Evolutionary conservation across 1,140 invertebrate genomes (phyloP), one percentile per base, ranked within the genome.

Genomic region (Drosophila arawakana): DNA sequence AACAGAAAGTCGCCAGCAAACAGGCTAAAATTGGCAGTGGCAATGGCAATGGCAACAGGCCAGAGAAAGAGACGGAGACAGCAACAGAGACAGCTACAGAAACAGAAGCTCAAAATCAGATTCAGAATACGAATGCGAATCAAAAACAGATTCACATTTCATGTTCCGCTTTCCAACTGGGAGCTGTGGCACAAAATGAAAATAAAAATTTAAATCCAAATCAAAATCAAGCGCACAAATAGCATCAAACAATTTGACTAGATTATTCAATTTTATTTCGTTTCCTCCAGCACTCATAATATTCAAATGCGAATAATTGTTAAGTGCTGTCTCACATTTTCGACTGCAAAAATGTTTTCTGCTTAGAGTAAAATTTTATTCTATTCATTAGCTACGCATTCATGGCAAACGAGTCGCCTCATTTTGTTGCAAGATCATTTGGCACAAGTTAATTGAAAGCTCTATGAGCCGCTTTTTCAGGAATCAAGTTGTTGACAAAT

Each of bases 241-340:
- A 78, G 54, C 79, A 81, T 78, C 74, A 77, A 81, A 77, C 69
- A 81, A 81, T 81, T 81, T 81, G 50, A 47, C 66, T 74, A 73
- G 63, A 55, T 55, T 55, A 52, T 63, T 50, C 10, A 15, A 21
- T 60, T 15, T 41, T 13, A 18, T 30, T 52, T 39, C 47, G 39
- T 21, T 57, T 57, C 37, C 54, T 41, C 2, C 18, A 41, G 18
- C 11, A 41, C 54, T 57, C 37, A 35, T 41, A 57, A 57, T 43
- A 59, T 15, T 52, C 58, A 44, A 69, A 70, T 59, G 15, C 39
- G 15, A 54, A 35, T 73, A 73, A 67, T 73, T 73, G 70, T 63
- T 59, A 73, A 72, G 34, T 72, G 44, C 47, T 37, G 62, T 43
- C 72, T 59, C 54, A 30, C 44, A 37, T 50, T 61, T 49, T 61